Percentiles rank a stretch among this genome's conserved stretches.
Evolutionary conservation across 2,113 vertebrate genomes (phyloP).

Genomic region (Galeopterus variegatus): DNA sequence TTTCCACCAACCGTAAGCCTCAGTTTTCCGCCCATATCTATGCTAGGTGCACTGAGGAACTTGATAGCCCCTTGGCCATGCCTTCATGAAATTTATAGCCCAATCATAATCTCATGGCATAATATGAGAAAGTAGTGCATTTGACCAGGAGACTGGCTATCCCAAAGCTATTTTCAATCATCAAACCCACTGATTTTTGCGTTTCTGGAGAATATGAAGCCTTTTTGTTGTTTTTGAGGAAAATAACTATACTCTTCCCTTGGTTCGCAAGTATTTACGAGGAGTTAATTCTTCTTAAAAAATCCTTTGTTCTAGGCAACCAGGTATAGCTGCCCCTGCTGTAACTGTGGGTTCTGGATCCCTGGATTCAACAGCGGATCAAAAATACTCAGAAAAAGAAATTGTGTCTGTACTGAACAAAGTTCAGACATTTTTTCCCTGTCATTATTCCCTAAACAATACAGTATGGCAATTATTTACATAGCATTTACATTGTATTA

Average conservation of each 20-base stretch:
- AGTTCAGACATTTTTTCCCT: too few relatives aligned
- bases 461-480: too few relatives aligned
- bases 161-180: neutral
- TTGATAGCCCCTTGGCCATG: neutral
- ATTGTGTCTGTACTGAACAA: too few relatives aligned
- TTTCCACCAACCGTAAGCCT: neutral
- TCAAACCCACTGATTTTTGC: neutral
- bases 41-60: neutral
- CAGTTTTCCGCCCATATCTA: neutral
- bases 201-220: conserved; percentile 30
- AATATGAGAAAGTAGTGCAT: conserved; percentile 26
- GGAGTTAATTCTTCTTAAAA: neutral
- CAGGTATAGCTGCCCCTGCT: neutral
- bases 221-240: conserved; percentile 32
- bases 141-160: neutral
- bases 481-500: too few relatives aligned
- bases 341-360: too few relatives aligned
- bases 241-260: neutral
- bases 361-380: too few relatives aligned
- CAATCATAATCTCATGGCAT: conserved; percentile 22
- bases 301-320: conserved; percentile 16
- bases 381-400: too few relatives aligned
- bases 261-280: neutral
- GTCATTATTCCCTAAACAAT: too few relatives aligned
- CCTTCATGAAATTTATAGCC: neutral